These are phyloP conservation scores for Galerucella pusilla DNA, from an alignment of 2,888 invertebrate species.

Conservation along the genomic window DNA sequence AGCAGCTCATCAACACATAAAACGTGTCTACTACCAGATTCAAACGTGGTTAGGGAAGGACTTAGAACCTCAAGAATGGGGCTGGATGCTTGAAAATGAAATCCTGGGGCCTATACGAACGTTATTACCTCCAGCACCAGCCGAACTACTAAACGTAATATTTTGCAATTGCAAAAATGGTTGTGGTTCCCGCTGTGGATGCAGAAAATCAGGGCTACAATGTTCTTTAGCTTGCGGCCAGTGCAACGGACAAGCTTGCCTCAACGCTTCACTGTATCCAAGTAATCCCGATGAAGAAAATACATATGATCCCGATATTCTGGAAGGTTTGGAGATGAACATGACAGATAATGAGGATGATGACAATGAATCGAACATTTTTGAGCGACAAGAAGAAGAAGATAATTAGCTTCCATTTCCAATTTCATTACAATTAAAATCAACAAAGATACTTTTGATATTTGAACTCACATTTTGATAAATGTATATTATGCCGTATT, in stretches of 20 bases:
- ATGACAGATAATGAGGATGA: slow-evolving; percentile 35
- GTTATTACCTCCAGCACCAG: slow-evolving; percentile 3
- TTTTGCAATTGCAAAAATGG: slow-evolving; percentile 47
- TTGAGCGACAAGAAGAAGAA: slow-evolving; percentile 9
- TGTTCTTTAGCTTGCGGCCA: slow-evolving; percentile 13
- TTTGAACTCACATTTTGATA: neutral
- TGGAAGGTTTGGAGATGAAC: slow-evolving; percentile 39
- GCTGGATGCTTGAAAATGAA: slow-evolving; percentile 52
- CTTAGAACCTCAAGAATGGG: slow-evolving; percentile 47
- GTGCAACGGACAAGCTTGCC: slow-evolving; percentile 20
- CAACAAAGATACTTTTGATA: slow-evolving; percentile 1
- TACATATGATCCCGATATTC: slow-evolving; percentile 40
- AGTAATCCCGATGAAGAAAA: slow-evolving; percentile 25
- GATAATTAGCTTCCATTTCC: slow-evolving; percentile 1
- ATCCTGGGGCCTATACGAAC: slow-evolving; percentile 54
- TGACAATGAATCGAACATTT: slow-evolving; percentile 26
- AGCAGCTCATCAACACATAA: slow-evolving; percentile 56
- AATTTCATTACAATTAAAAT: slow-evolving; percentile 1
- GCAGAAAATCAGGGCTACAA: slow-evolving; percentile 52
- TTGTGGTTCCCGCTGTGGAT: slow-evolving; percentile 45
- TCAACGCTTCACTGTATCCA: neutral
- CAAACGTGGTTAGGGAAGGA: neutral
- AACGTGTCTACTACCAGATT: slow-evolving; percentile 43
- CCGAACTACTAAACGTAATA: neutral
- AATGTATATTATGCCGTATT: neutral